Conservation (phyloP, 2,797 vertebrate species). For the Sandelia bainsii region DNA sequence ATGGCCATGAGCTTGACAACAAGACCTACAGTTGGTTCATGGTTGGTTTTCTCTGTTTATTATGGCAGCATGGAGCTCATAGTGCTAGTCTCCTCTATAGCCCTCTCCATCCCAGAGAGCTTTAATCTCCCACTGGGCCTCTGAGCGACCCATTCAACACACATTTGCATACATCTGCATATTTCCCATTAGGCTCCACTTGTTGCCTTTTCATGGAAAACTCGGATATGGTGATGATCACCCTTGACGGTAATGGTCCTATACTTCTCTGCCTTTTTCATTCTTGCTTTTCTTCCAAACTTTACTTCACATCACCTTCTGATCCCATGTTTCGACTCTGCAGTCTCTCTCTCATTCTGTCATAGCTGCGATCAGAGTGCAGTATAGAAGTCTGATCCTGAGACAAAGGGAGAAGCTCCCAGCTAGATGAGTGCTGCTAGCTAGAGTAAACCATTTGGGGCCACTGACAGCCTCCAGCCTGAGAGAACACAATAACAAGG, state of each 20-base stretch:
- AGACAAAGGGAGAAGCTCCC: constrained; percentile 67
- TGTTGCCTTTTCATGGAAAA: constrained; percentile 80
- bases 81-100: constrained; percentile 54
- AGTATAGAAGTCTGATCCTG: constrained; percentile 57
- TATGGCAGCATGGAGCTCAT: constrained; percentile 51
- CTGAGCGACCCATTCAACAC: constrained; percentile 75
- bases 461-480: constrained; percentile 63
- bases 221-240: constrained; percentile 76
- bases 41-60: constrained; percentile 47
- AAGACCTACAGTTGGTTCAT: constrained; percentile 23
- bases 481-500: constrained; percentile 70
- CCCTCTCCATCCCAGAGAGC: constrained; percentile 75
- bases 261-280: constrained; percentile 57
- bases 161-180: constrained; percentile 85
- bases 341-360: constrained; percentile 13
- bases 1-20: constrained; percentile 39
- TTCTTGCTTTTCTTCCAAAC: constrained; percentile 17
- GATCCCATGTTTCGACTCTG: constrained; percentile 48
- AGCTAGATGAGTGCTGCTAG: constrained; percentile 54
- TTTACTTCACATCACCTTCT: constrained; percentile 29
- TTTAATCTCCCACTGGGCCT: constrained; percentile 80
- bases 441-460: constrained; percentile 72
- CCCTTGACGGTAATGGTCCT: constrained; percentile 68
- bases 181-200: constrained; percentile 82
- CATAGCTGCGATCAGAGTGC: constrained; percentile 58